These are phyloP conservation scores for Oceanodroma tethys DNA, from an alignment of 2,113 vertebrate genomes.

Conservation along the genomic window DNA sequence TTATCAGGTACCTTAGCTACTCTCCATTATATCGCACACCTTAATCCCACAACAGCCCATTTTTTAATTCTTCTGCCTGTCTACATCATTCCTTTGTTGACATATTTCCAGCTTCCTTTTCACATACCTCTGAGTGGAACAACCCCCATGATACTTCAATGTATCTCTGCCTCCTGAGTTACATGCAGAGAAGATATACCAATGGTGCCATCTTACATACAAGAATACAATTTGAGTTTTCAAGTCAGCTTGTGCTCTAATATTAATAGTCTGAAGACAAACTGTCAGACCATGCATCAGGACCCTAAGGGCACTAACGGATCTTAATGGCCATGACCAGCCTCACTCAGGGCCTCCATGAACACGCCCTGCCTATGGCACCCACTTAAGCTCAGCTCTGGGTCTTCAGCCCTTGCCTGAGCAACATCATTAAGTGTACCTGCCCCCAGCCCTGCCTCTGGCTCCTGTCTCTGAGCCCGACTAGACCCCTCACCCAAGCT, in stretches of 20 bases:
- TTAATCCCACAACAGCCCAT: background rate
- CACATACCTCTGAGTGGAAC: background rate
- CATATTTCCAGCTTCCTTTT: background rate
- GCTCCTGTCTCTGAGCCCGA: background rate
- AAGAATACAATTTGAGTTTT: background rate
- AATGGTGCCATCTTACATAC: background rate
- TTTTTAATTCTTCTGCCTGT: background rate
- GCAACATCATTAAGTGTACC: fast-evolving
- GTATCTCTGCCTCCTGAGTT: background rate
- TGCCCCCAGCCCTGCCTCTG: background rate
- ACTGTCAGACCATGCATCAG: background rate
- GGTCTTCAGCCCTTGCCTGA: background rate
- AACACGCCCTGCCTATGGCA: background rate
- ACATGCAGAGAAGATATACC: background rate
- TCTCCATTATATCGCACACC: background rate
- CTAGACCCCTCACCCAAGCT: background rate
- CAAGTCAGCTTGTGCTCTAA: background rate
- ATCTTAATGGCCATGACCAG: background rate
- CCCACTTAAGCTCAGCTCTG: background rate
- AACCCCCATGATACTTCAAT: background rate
- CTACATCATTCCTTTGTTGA: background rate
- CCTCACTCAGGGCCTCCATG: background rate
- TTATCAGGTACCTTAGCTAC: background rate
- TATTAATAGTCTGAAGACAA: background rate
- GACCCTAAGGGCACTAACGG: background rate